Base-by-base conservation (phyloP, 2,797 vertebrate species). In the Xenopus petersii region DNA sequence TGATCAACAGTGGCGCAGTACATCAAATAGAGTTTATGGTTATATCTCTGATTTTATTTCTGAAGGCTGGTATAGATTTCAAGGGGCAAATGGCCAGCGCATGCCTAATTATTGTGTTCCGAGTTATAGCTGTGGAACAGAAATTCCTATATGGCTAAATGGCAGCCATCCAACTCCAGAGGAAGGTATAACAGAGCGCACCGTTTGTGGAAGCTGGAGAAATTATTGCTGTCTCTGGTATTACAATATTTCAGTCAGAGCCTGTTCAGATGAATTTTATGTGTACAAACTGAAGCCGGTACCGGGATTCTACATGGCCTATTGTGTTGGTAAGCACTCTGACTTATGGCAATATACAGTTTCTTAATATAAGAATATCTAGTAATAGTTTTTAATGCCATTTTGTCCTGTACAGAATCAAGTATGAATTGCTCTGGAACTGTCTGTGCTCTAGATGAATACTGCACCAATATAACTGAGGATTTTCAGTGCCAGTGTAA, bases 51-150 rank as follows among this genome's bases (percentile, higher is more conserved):
- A 87, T 47, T 2, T 0, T 0, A 0, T 3, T 15, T 49, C 77
- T 26, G 9, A 0, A 0, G 84, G 84, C 63, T 86, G 85, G 85
- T 79, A 84, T 79, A 82, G 82, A n/a, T 85, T 87, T 21, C 2
- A 74, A 64, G 82, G 82, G 12, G 70, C n/a, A 5, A 73, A 83
- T 0, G 81, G 83, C 0, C 58, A 68, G 56, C 75, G 64, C 42
- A 75, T 87, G 81, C 70, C 82, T 0, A 82, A 86, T 17, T 42
- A 49, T 12, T 86, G 83, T 2, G 77, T 86, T 13, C 77, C 83
- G 0, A 0, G 2, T 2, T 11, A 62, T 51, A 49, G 26, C 42
- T 87, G 85, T 76, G 82, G 79, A 48, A 83, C 80, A 0, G 59
- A 73, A 0, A 80, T 79, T 0, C 81, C 85, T 9, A 58, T 86